A percentile compares a stretch with the other conserved stretches of the same genome.
phyloP scores from a whole-genome alignment of 2,888 invertebrate species.

The Busseola fusca region DNA sequence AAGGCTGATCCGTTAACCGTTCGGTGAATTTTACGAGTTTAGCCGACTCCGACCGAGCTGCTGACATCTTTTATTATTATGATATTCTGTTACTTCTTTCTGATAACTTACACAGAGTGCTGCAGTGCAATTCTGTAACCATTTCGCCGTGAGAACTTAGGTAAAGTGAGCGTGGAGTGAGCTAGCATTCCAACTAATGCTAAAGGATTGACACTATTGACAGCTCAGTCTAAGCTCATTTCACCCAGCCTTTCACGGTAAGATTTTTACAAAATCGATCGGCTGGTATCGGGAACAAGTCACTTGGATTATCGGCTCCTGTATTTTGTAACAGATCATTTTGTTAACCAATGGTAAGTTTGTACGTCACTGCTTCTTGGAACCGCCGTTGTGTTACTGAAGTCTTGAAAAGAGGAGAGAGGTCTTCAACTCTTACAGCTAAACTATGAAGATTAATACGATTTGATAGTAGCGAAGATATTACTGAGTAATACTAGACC shows the following conservation, averaged over 20 bases:
- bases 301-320: not conserved
- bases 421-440: not conserved
- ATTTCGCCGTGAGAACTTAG: too few relatives aligned
- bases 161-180: too few relatives aligned
- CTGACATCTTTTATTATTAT: conserved; percentile 26
- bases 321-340: not conserved
- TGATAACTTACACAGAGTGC: conserved; percentile 7
- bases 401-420: not conserved
- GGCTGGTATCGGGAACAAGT: not conserved
- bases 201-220: too few relatives aligned
- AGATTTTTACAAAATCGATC: not conserved
- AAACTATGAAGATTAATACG: not conserved
- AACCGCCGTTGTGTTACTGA: not conserved
- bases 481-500: not conserved
- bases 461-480: not conserved
- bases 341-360: too few relatives aligned
- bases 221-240: too few relatives aligned
- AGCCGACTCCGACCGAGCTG: conserved; percentile 5
- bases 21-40: conserved; percentile 33
- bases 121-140: too few relatives aligned
- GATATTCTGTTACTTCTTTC: conserved; percentile 25
- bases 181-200: too few relatives aligned
- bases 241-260: too few relatives aligned
- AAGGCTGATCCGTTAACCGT: conserved; percentile 34
- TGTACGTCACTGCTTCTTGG: not conserved